Evolutionary conservation across 1,140 invertebrate genomes (phyloP).

Genomic region (Andrena cerasifolii): DNA sequence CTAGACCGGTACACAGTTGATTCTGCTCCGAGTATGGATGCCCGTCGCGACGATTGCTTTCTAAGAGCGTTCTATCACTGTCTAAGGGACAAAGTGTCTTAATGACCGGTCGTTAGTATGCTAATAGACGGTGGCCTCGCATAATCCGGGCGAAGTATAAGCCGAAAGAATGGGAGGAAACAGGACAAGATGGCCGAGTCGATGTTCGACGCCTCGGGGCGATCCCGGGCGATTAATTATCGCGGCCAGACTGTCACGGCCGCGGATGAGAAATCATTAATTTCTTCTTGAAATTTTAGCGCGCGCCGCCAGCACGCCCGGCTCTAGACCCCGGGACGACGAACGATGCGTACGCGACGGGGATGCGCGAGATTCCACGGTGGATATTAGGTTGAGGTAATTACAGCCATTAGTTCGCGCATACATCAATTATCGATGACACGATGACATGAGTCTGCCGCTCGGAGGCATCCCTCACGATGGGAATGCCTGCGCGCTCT

Average conservation of each 20-base stretch:
- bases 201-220: slow-evolving; percentile 57
- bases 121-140: slow-evolving; percentile 61
- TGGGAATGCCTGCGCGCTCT: slow-evolving; percentile 44
- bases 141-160: slow-evolving; percentile 51
- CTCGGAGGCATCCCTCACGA: slow-evolving; percentile 66
- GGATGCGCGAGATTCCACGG: slow-evolving; percentile 68
- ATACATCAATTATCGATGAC: slow-evolving; percentile 81
- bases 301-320: not conserved
- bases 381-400: slow-evolving; percentile 76
- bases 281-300: slow-evolving; percentile 56
- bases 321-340: not conserved
- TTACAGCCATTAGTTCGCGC: slow-evolving; percentile 78
- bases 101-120: slow-evolving; percentile 54
- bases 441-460: slow-evolving; percentile 73
- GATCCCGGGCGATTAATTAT: slow-evolving; percentile 71
- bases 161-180: slow-evolving; percentile 41
- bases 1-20: too few relatives aligned
- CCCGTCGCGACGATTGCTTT: not conserved
- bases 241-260: slow-evolving; percentile 49
- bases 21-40: too few relatives aligned
- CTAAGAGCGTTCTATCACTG: slow-evolving; percentile 52
- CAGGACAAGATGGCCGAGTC: slow-evolving; percentile 49
- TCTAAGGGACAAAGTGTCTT: slow-evolving; percentile 50
- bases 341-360: slow-evolving; percentile 35
- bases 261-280: slow-evolving; percentile 68